These are phyloP conservation scores for Willowsia nigromaculata DNA, from an alignment of 2,888 invertebrate genomes.

Conservation along the genomic window DNA sequence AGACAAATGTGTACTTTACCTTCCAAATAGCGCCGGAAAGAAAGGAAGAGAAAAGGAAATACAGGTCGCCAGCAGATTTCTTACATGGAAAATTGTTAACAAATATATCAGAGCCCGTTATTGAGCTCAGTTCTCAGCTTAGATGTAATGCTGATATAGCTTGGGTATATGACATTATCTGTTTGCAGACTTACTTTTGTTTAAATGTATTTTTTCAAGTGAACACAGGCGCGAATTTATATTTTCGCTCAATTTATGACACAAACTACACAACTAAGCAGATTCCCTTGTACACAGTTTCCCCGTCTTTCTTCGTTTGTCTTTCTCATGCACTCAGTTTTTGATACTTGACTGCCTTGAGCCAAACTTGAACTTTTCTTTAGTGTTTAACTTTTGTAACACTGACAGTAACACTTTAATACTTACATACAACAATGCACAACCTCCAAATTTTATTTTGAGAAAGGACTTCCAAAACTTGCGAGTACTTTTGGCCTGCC, in stretches of 20 bases:
- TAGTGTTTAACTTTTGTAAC: background rate
- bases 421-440: background rate
- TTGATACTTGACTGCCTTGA: constrained; percentile 13
- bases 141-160: background rate
- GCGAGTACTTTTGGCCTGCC: background rate
- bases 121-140: background rate
- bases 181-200: constrained; percentile 22
- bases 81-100: background rate
- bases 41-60: background rate
- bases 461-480: constrained; percentile 6
- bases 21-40: background rate
- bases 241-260: constrained; percentile 48
- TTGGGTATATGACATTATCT: background rate
- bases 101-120: background rate
- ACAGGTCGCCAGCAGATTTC: constrained; percentile 7
- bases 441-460: background rate
- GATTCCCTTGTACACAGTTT: background rate
- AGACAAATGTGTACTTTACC: background rate
- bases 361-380: background rate
- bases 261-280: constrained; percentile 19
- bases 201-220: constrained; percentile 22
- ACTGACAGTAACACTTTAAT: background rate
- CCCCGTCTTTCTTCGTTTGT: background rate
- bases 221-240: constrained; percentile 29
- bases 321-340: constrained; percentile 1